A percentile compares a stretch with the other conserved stretches of the same genome.
Evolutionary conservation across 92 coral and sea anemone genomes (phyloP).

Genomic region (Siderastrea radians): DNA sequence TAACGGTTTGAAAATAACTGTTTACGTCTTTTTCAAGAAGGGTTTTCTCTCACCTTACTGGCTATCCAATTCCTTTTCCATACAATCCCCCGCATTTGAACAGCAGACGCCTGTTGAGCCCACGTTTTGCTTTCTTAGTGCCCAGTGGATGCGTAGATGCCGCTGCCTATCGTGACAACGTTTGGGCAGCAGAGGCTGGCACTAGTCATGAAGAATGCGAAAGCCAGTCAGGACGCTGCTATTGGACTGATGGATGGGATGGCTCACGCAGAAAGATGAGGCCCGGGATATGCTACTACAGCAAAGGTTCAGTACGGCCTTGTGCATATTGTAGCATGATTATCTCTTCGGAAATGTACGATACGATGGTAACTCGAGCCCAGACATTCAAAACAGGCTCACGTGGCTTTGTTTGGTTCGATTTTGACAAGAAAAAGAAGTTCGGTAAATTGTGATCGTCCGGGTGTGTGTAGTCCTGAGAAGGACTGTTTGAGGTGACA

Average conservation of each 20-base stretch:
- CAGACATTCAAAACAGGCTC: too few relatives aligned
- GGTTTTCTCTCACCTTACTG: too few relatives aligned
- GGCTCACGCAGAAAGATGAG: not conserved
- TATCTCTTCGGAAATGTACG: not conserved
- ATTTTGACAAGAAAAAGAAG: too few relatives aligned
- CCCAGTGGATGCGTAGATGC: slow-evolving; percentile 75
- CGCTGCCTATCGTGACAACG: slow-evolving; percentile 21
- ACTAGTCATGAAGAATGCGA: slow-evolving; percentile 55
- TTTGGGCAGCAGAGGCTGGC: slow-evolving; percentile 53
- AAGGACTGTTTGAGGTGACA: too few relatives aligned
- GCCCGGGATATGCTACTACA: slow-evolving; percentile 68
- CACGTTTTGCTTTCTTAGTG: slow-evolving; percentile 16
- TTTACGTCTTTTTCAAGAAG: too few relatives aligned
- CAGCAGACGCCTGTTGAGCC: not conserved
- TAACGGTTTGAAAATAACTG: too few relatives aligned
- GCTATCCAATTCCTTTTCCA: too few relatives aligned
- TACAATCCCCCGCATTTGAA: too few relatives aligned
- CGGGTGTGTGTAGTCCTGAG: too few relatives aligned
- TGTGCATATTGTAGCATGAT: not conserved
- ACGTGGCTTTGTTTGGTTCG: too few relatives aligned
- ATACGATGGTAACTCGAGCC: not conserved
- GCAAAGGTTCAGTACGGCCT: slow-evolving; percentile 36
- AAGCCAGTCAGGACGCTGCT: slow-evolving; percentile 67
- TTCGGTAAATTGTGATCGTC: too few relatives aligned
- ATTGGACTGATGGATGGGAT: slow-evolving; percentile 64